Base-by-base conservation (phyloP, 1,140 invertebrate genomes). In the Campoletis sonorensis region DNA sequence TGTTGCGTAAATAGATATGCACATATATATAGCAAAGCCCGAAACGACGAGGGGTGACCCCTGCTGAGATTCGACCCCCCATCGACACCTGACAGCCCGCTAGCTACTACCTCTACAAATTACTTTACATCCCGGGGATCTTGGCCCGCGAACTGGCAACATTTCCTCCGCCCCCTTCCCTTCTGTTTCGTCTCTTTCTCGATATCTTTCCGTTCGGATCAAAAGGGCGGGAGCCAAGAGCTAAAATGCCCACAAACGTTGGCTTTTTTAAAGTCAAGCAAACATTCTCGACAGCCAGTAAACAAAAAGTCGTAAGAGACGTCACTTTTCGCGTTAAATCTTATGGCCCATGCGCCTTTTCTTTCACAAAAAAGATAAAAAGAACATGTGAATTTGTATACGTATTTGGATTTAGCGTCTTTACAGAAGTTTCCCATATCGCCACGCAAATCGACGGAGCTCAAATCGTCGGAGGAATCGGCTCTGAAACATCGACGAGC, bases 81-180 rank as follows among this genome's bases (percentile, higher is more conserved):
- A 89, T 88, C 85, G 88, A 88, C 85, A 89, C 87, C 87, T 88
- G 87, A 89, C 89, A 89, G 86, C 82, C 87, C 84, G 87, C 85
- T 85, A 85, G 85, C 86, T 87, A 82, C 86, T 89, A 86, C 88
- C 61, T 64, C 86, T 89, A 90, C 89, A 90, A 90, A 89, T 89
- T 89, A 87, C 87, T 86, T 89, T 85, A 86, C 86, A 84, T 88
- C 85, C 81, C 78, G 82, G 84, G 45, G 49, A 58, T 70, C 64
- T 18, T 61, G 15, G 13, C 26, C 37, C 54, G 26, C 51, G 79
- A 54, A 37, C 68, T 61, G 75, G 71, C 72, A 84, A 68, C 77
- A 80, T 82, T 49, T 49, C 72, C 73, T 21, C 37, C 61, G n/a
- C 23, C 13, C 67, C 8, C 68, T 21, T 23, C 61, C 61, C 45